Conservation (phyloP, 2,888 invertebrate species). For the Drosophila histrio region DNA sequence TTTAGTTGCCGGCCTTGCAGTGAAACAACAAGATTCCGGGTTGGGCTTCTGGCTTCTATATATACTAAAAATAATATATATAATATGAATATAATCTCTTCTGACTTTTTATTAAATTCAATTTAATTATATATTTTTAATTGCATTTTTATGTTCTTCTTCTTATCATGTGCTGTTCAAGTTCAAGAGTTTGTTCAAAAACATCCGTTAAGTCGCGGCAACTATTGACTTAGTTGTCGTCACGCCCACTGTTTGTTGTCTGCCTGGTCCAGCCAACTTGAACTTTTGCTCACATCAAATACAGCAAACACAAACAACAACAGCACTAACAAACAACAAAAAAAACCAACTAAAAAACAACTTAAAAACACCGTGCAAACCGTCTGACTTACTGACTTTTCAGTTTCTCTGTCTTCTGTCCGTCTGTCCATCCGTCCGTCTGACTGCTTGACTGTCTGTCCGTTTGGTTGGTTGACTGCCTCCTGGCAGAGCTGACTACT, state of each 20-base stretch:
- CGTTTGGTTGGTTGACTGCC: constrained; percentile 16
- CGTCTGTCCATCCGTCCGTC: neutral
- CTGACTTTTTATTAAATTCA: neutral
- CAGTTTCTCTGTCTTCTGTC: constrained; percentile 19
- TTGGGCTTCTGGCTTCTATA: neutral
- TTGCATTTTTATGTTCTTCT: constrained; percentile 27
- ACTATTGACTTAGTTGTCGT: constrained; percentile 40
- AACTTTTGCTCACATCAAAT: constrained; percentile 52
- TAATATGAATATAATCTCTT: neutral
- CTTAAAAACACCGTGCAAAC: constrained; percentile 35
- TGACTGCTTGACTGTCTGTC: neutral
- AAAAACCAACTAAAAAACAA: constrained; percentile 19
- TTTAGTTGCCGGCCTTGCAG: neutral
- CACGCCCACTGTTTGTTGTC: constrained; percentile 53
- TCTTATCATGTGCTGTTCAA: constrained; percentile 6
- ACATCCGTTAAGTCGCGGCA: constrained; percentile 35
- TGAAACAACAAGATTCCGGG: neutral
- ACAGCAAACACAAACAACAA: constrained; percentile 34
- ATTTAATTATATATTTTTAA: constrained; percentile 14
- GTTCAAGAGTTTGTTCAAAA: constrained; percentile 20
- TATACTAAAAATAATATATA: neutral
- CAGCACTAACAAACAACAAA: constrained; percentile 27
- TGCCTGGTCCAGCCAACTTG: constrained; percentile 46
- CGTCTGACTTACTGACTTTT: constrained; percentile 44
- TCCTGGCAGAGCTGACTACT: constrained; percentile 46